Evolutionary conservation across 1,140 invertebrate species (phyloP), one percentile per base, ranked within the genome.

Genomic region (Reticulitermes speratus): DNA sequence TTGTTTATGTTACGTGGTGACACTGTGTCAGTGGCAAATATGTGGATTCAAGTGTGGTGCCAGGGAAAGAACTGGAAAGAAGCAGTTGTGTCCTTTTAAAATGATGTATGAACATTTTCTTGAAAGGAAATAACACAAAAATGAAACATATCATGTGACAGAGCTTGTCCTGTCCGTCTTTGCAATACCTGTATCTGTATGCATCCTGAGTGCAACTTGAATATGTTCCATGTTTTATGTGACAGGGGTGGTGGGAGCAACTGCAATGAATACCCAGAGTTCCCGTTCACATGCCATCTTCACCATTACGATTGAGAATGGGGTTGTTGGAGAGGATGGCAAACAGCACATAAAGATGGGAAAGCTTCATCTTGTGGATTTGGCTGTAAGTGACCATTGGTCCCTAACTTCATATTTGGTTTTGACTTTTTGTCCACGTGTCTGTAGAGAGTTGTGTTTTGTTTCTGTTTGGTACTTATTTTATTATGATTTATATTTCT

Each of bases 261-360:
- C 97, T 21, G 96, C 96, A 87, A 98, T 98, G 96, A 98, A 98
- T 90, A 92, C 94, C 30, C 94, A 95, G 87, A 97, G 96, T 90
- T 97, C 96, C 3, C 92, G 97, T 87, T 97, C 96, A 8, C 97
- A 98, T 92, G 96, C 96, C 3, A 97, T 98, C 88, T 97, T 98
- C 90, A 96, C 96, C 69, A 96, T 98, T 48, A 97, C 96, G 2
- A 94, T 97, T 69, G 96, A 97, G 91, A 96, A 95, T 87, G 95
- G 95, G 91, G 93, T 95, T 89, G 92, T 94, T 87, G 93, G 92
- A 14, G 91, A 91, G 69, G 93, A 94, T 89, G 93, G 93, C 0
- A 91, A 94, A 88, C 92, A 95, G 81, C 94, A 94, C 89, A 93
- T 96, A 0, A 93, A 95, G 90, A 95, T 96, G 92, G 95, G 96